A percentile compares a stretch with the other conserved stretches of the same genome.
Evolutionary conservation across 2,888 invertebrate species (phyloP).

Genomic region (Heliconius aoede): DNA sequence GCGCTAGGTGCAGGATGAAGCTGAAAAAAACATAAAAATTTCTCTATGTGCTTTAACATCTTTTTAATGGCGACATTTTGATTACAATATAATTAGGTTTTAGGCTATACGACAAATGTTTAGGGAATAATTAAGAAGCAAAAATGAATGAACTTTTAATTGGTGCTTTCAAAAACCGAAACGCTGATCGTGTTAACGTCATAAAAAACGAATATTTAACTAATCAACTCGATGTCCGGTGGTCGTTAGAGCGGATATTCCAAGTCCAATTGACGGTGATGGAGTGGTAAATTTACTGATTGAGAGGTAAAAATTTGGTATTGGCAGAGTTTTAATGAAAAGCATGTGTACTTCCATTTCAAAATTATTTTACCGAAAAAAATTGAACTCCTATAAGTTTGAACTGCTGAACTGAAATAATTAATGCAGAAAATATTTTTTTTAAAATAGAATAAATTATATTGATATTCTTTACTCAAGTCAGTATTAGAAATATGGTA

Average conservation of each 20-base stretch:
- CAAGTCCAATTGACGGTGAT: slow-evolving; percentile 44
- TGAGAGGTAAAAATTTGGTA: slow-evolving; percentile 41
- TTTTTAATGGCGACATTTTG: too few relatives aligned
- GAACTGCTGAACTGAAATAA: neutral
- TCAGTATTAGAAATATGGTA: neutral
- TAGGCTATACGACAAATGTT: neutral
- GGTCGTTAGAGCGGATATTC: slow-evolving; percentile 44
- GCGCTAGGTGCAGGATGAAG: too few relatives aligned
- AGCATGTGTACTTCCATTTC: neutral
- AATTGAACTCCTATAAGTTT: neutral
- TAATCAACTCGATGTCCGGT: slow-evolving; percentile 43
- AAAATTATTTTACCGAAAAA: neutral
- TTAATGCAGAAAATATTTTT: neutral
- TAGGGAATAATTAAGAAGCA: neutral
- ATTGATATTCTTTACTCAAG: too few relatives aligned
- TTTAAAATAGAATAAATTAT: too few relatives aligned
- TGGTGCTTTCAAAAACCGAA: slow-evolving; percentile 37
- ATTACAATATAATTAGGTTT: neutral
- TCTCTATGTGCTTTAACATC: neutral
- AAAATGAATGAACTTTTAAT: slow-evolving; percentile 37
- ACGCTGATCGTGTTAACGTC: slow-evolving; percentile 36
- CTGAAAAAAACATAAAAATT: neutral
- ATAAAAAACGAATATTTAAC: slow-evolving; percentile 40
- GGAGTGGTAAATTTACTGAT: slow-evolving; percentile 45
- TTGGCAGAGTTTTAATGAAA: slow-evolving; percentile 30